Conservation (phyloP, 2,113 vertebrate genomes). For the Taxidea taxus region DNA sequence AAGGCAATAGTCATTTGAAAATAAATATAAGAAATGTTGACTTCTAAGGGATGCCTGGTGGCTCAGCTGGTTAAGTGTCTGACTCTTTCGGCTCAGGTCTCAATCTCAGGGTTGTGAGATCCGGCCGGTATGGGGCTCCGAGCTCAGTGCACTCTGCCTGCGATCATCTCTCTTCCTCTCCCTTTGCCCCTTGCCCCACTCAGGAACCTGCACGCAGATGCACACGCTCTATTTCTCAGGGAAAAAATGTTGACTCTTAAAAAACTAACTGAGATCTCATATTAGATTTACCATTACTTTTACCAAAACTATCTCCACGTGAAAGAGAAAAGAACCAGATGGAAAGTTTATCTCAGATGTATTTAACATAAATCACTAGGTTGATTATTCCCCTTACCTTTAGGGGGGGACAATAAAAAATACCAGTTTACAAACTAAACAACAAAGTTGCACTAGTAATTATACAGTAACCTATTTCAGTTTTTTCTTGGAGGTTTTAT, state of each 20-base stretch:
- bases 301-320: background rate
- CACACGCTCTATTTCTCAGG: background rate
- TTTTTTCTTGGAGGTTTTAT: constrained; percentile 53
- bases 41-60: background rate
- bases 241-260: background rate
- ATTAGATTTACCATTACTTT: constrained; percentile 11
- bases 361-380: constrained; percentile 21
- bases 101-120: background rate
- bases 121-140: background rate
- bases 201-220: background rate
- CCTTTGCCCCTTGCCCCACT: background rate
- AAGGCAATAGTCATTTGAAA: background rate
- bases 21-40: background rate
- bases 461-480: constrained; percentile 59
- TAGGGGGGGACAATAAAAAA: background rate
- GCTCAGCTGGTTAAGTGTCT: background rate
- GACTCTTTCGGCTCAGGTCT: background rate
- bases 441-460: background rate
- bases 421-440: constrained; percentile 5
- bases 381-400: background rate
- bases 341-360: background rate
- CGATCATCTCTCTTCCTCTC: background rate
- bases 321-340: background rate
- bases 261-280: background rate
- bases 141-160: background rate